These are phyloP conservation scores for Stenodera caucasica DNA, from an alignment of 2,888 invertebrate genomes.

Conservation along the genomic window DNA sequence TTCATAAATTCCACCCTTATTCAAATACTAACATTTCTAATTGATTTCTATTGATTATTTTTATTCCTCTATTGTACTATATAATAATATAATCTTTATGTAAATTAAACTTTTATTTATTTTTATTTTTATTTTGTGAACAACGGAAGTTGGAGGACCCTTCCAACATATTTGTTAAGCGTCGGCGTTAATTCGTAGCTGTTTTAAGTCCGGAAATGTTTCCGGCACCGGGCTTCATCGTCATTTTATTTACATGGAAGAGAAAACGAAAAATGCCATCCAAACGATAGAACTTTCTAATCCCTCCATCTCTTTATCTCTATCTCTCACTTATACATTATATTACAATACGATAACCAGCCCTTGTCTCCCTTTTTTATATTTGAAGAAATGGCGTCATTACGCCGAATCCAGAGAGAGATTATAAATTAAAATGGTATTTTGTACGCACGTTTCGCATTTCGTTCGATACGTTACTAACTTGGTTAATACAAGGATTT, in stretches of 20 bases:
- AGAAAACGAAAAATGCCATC: slow-evolving; percentile 14
- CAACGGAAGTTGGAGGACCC: slow-evolving; percentile 9
- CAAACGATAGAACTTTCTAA: slow-evolving; percentile 15
- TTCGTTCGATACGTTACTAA: slow-evolving; percentile 19
- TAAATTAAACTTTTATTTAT: neutral
- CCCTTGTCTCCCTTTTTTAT: slow-evolving; percentile 3
- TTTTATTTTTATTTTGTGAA: neutral
- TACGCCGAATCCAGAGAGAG: slow-evolving; percentile 24
- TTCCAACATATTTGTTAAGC: slow-evolving; percentile 2
- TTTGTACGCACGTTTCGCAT: slow-evolving; percentile 19
- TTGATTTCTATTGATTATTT: slow-evolving; percentile 14
- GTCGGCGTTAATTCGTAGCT: slow-evolving; percentile 8
- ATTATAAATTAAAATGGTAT: slow-evolving; percentile 29
- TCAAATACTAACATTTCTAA: slow-evolving; percentile 18
- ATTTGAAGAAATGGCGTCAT: slow-evolving; percentile 18
- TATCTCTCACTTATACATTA: neutral
- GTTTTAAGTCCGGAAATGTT: slow-evolving; percentile 14
- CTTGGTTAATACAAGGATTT: slow-evolving; percentile 13
- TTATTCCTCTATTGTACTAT: neutral
- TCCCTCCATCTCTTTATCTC: neutral
- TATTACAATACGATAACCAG: too few species aligned
- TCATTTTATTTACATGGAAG: slow-evolving; percentile 10
- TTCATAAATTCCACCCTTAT: too few species aligned
- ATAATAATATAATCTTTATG: too few species aligned
- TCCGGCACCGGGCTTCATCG: slow-evolving; percentile 5